A percentile compares a stretch with the other conserved stretches of the same genome.
phyloP scores from a whole-genome alignment of 2,797 vertebrate genomes.

The Mycteria americana region DNA sequence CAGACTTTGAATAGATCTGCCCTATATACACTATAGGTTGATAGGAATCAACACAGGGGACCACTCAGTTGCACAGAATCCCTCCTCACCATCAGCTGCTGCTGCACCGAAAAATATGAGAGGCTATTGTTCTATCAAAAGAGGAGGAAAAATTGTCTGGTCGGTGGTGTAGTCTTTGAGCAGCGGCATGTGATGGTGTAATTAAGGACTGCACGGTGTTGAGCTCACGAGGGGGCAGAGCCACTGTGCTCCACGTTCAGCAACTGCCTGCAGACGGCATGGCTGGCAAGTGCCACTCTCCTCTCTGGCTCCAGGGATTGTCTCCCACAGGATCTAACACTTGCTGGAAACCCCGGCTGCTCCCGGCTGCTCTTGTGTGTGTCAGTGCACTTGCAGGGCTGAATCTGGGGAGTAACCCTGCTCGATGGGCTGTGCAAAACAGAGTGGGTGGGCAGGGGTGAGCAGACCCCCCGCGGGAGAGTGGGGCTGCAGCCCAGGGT shows the following conservation, averaged over 20 bases:
- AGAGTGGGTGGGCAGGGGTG: not conserved
- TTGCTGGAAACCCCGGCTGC: rapidly evolving
- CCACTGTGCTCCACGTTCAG: rapidly evolving
- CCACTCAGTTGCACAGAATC: not conserved
- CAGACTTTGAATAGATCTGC: not conserved
- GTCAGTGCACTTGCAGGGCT: not conserved
- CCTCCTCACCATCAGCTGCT: not conserved
- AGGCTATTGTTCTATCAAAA: not conserved
- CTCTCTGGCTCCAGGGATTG: not conserved
- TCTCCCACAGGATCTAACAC: not conserved
- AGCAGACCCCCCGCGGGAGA: not conserved
- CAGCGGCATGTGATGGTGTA: not conserved
- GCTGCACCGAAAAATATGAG: not conserved
- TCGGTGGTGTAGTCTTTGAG: not conserved
- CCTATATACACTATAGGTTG: not conserved
- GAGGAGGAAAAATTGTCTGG: not conserved
- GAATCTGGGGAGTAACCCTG: not conserved
- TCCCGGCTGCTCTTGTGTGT: not conserved
- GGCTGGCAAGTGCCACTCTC: not conserved
- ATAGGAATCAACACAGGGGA: not conserved
- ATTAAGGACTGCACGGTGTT: not conserved
- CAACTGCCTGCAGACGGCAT: not conserved
- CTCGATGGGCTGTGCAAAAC: not conserved
- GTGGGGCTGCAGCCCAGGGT: not conserved
- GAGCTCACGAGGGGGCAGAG: not conserved